These are phyloP conservation scores for Gymnosoma rotundatum DNA, from an alignment of 2,888 invertebrate species.

Conservation along the genomic window DNA sequence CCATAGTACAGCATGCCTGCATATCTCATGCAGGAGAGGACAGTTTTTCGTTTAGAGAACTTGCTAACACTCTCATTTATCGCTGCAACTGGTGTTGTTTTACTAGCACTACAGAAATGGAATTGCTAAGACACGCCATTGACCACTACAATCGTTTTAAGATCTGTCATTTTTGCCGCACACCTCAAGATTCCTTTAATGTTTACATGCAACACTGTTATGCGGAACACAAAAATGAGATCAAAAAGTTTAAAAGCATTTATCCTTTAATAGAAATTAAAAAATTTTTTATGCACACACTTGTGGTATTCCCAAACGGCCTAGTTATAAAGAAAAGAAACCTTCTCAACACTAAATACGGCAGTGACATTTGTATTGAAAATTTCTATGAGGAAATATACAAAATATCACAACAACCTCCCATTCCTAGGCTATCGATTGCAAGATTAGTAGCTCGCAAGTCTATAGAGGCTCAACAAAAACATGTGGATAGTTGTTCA, in stretches of 20 bases:
- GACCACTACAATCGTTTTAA: conserved; percentile 76
- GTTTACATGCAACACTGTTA: conserved; percentile 78
- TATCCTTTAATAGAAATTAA: conserved; percentile 72
- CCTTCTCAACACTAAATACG: conserved; percentile 73
- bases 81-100: conserved; percentile 83
- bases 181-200: conserved; percentile 72
- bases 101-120: conserved; percentile 78
- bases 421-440: conserved; percentile 76
- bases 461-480: conserved; percentile 72
- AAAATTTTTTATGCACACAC: conserved; percentile 74
- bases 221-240: conserved; percentile 71
- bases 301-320: conserved; percentile 78
- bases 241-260: conserved; percentile 72
- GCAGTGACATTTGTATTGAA: conserved; percentile 69
- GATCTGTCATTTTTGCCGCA: conserved; percentile 74
- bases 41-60: conserved; percentile 74
- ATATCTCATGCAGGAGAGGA: conserved; percentile 70
- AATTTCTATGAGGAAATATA: conserved; percentile 75
- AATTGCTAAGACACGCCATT: conserved; percentile 82
- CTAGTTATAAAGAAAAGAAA: conserved; percentile 76
- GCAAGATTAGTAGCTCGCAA: conserved; percentile 73
- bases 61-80: conserved; percentile 79
- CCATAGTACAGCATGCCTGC: conserved; percentile 75
- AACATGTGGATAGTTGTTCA: conserved; percentile 8
- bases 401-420: conserved; percentile 74